These are phyloP conservation scores for Oriolus oriolus DNA, from an alignment of 2,113 vertebrate species.

Conservation along the genomic window DNA sequence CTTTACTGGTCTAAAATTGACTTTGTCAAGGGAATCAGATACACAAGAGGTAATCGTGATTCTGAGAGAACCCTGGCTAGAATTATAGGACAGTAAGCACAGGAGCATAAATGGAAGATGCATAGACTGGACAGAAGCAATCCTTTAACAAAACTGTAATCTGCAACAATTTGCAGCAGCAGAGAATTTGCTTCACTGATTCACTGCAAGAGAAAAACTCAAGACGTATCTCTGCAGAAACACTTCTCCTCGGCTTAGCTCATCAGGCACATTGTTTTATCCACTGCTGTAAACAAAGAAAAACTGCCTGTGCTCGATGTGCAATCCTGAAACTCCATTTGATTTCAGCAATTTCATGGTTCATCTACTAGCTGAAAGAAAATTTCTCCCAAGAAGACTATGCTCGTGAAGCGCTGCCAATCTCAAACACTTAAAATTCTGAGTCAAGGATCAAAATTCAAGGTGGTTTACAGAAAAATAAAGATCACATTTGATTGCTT, in stretches of 20 bases:
- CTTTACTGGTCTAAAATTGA: not conserved
- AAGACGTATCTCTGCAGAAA: not conserved
- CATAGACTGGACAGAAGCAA: not conserved
- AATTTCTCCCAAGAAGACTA: conserved; percentile 30
- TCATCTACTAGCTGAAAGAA: conserved; percentile 30
- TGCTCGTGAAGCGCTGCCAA: not conserved
- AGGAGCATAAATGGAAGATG: not conserved
- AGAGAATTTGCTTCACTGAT: conserved; percentile 11
- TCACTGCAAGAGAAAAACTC: not conserved
- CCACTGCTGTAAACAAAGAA: conserved; percentile 47
- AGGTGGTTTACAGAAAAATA: not conserved
- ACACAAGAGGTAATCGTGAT: not conserved
- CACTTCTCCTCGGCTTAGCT: conserved; percentile 12
- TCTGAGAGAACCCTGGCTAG: not conserved
- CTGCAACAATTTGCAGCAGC: not conserved
- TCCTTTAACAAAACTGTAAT: conserved; percentile 6
- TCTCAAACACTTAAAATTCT: not conserved
- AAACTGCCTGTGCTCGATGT: not conserved
- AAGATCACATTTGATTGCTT: not conserved
- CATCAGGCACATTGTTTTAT: conserved; percentile 23
- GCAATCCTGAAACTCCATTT: conserved; percentile 38
- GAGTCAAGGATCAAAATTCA: not conserved
- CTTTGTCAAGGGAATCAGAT: not conserved
- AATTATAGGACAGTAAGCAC: not conserved
- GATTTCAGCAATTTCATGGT: conserved; percentile 61